Conservation (phyloP, 2,797 vertebrate species). For the Halcyon chelicuti region DNA sequence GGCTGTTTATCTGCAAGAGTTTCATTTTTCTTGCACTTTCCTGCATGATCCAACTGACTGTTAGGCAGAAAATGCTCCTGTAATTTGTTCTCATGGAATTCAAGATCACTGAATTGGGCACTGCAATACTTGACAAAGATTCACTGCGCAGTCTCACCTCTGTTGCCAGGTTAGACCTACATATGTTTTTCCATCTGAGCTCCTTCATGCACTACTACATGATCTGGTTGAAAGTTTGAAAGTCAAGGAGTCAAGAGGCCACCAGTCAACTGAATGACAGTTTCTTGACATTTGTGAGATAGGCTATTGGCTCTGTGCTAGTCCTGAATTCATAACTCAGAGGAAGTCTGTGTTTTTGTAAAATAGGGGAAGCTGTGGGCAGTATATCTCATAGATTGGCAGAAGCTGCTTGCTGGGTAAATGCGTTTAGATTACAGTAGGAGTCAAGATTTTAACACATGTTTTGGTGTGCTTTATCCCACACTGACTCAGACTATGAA, state of each 20-base stretch:
- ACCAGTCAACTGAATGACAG: neutral
- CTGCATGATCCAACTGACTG: neutral
- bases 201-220: neutral
- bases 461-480: neutral
- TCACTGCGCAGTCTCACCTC: fast-evolving
- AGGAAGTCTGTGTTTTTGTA: neutral
- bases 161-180: neutral
- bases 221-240: neutral
- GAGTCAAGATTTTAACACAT: neutral
- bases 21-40: neutral
- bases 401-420: neutral
- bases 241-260: neutral
- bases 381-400: neutral
- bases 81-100: neutral
- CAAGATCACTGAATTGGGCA: neutral
- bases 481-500: neutral
- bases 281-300: neutral
- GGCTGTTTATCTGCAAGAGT: neutral
- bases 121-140: neutral
- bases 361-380: neutral
- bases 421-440: neutral
- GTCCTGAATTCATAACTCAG: neutral
- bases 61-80: neutral
- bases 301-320: neutral
- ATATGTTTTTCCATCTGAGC: neutral